A percentile compares a stretch with the other conserved stretches of the same genome.
Conservation (phyloP, 1,140 invertebrate species). For the Brevipalpus yothersi region DNA sequence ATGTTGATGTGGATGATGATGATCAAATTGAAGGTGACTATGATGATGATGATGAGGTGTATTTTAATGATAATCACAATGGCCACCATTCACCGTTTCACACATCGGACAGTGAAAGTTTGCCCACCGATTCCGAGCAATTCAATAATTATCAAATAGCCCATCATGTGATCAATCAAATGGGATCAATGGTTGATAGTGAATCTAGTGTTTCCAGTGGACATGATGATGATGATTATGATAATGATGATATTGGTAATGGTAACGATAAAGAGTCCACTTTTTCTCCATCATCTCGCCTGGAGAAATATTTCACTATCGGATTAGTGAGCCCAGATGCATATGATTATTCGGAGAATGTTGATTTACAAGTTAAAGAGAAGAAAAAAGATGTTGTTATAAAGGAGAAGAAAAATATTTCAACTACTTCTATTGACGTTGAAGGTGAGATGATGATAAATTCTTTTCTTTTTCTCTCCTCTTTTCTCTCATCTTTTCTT, state of each 20-base stretch:
- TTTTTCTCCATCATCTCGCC: conserved; percentile 48
- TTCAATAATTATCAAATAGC: background rate
- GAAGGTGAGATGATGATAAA: no score
- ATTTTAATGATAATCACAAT: background rate
- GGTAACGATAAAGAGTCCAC: conserved; percentile 25
- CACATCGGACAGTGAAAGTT: background rate
- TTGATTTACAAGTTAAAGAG: conserved; percentile 30
- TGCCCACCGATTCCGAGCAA: background rate
- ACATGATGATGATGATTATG: background rate
- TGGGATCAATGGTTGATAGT: background rate
- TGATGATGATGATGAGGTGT: background rate
- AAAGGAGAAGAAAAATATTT: no score
- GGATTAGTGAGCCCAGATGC: conserved; percentile 50
- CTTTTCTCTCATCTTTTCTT: no score
- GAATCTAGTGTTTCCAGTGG: background rate
- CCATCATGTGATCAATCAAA: background rate
- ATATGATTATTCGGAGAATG: conserved; percentile 8
- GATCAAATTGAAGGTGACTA: background rate
- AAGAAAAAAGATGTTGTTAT: no score
- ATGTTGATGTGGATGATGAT: background rate
- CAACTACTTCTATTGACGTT: no score
- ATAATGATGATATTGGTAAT: conserved; percentile 6
- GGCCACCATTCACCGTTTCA: background rate
- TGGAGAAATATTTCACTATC: conserved; percentile 70
- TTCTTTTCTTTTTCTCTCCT: no score